These are phyloP conservation scores for Setipinna tenuifilis DNA, from an alignment of 2,797 vertebrate species.

Conservation along the genomic window DNA sequence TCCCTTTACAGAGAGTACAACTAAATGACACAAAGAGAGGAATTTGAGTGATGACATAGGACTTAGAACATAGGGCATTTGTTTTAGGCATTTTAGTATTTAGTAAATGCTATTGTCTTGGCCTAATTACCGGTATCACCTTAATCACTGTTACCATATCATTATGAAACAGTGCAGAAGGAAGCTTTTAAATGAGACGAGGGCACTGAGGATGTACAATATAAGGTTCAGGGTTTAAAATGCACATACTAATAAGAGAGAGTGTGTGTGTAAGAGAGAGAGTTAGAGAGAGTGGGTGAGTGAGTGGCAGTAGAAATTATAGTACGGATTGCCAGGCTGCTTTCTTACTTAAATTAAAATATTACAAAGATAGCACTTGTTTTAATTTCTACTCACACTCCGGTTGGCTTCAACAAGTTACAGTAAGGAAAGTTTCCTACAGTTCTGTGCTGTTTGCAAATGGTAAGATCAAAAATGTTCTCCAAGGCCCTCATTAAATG, in stretches of 20 bases:
- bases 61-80: not conserved
- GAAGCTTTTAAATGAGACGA: conserved; percentile 36
- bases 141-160: no score
- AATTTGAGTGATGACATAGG: not conserved
- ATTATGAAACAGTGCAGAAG: not conserved
- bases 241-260: conserved; percentile 8
- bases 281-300: not conserved
- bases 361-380: conserved; percentile 42
- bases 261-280: conserved; percentile 37
- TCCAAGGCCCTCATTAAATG: conserved; percentile 72
- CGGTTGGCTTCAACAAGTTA: conserved; percentile 55
- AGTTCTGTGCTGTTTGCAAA: conserved; percentile 66
- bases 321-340: not conserved
- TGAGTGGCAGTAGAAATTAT: conserved; percentile 2
- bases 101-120: not conserved
- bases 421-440: conserved; percentile 53
- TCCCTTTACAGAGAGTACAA: not conserved
- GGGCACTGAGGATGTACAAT: not conserved
- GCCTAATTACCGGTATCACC: not conserved
- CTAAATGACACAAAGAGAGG: not conserved
- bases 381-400: conserved; percentile 59
- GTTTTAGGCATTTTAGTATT: not conserved
- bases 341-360: conserved; percentile 41
- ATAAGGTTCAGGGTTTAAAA: not conserved
- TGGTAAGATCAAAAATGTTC: conserved; percentile 62